Conservation (phyloP, 2,113 vertebrate genomes). For the Oreocharis arfaki region DNA sequence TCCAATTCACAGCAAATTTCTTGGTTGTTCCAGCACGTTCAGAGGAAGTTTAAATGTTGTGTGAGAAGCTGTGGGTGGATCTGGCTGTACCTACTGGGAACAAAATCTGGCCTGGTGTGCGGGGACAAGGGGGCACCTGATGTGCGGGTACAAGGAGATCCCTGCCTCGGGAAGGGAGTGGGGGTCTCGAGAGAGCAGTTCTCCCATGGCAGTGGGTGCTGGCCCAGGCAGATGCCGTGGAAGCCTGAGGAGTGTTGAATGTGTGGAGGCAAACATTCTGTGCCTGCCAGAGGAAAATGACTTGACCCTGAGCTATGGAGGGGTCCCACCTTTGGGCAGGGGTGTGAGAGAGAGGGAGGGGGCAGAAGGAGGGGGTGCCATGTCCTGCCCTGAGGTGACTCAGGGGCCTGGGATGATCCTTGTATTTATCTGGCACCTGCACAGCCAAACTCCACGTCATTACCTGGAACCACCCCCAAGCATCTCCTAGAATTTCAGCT, state of each 20-base stretch:
- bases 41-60: neutral
- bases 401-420: neutral
- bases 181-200: neutral
- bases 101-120: neutral
- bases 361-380: neutral
- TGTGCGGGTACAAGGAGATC: accelerated
- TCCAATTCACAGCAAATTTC: neutral
- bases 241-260: neutral
- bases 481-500: neutral
- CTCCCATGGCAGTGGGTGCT: accelerated
- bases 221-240: neutral
- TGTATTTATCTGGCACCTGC: neutral
- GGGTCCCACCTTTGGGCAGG: neutral
- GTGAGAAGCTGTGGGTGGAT: neutral
- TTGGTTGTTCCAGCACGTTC: neutral
- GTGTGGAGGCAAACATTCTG: neutral
- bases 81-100: neutral
- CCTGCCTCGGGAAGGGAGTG: accelerated
- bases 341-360: accelerated
- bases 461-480: accelerated
- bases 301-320: accelerated
- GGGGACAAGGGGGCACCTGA: neutral
- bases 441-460: accelerated
- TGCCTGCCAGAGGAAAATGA: accelerated
- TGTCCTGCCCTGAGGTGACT: accelerated